These are phyloP conservation scores for Denticeps clupeoides DNA, from an alignment of 2,797 vertebrate genomes.

Conservation along the genomic window DNA sequence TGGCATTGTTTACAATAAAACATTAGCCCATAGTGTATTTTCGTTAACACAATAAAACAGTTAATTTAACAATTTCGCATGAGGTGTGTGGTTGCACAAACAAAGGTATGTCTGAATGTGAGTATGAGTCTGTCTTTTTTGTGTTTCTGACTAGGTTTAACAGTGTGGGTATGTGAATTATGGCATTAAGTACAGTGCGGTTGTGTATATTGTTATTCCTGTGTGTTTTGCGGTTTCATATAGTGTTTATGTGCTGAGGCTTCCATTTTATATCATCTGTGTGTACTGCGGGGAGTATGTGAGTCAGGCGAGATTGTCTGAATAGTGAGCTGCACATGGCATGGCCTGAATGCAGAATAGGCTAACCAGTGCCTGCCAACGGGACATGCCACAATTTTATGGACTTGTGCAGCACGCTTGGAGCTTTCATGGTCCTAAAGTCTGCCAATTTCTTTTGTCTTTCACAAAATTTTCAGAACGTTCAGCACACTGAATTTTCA, in stretches of 20 bases:
- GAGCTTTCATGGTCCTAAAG: conserved; percentile 23
- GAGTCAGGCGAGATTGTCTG: neutral
- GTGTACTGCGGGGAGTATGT: neutral
- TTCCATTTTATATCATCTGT: neutral
- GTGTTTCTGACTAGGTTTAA: too few relatives aligned
- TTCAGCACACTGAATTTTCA: too few relatives aligned
- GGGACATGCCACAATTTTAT: conserved; percentile 26
- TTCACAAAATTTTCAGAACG: too few relatives aligned
- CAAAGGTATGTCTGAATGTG: too few relatives aligned
- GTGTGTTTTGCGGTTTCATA: neutral
- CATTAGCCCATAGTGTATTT: too few relatives aligned
- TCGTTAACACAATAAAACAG: too few relatives aligned
- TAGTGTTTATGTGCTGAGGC: neutral
- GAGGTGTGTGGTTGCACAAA: too few relatives aligned
- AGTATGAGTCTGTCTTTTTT: too few relatives aligned
- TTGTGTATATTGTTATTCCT: conserved; percentile 2
- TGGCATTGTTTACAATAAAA: too few relatives aligned
- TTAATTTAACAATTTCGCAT: too few relatives aligned
- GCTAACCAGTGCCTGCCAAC: conserved; percentile 19
- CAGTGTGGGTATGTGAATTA: neutral
- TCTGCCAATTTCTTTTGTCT: too few relatives aligned
- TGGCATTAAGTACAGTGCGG: neutral
- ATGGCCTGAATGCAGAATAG: conserved; percentile 20
- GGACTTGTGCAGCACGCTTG: conserved; percentile 3
- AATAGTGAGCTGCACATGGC: neutral